Evolutionary conservation across 2,113 vertebrate species (phyloP).

Genomic region (Ginglymostoma cirratum): DNA sequence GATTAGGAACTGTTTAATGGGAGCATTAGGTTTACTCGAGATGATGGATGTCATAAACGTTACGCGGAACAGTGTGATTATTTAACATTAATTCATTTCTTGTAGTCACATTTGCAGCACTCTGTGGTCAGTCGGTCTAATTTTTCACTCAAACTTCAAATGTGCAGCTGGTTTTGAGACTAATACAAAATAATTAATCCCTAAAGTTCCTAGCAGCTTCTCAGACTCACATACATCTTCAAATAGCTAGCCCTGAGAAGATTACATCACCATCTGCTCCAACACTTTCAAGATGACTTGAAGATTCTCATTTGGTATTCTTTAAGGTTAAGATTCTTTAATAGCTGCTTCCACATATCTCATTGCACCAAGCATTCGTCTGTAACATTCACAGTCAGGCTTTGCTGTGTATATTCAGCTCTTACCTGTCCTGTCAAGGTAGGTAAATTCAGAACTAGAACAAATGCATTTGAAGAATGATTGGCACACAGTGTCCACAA

Average conservation of each 20-base stretch:
- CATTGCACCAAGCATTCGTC: neutral
- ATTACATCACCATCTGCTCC: no score
- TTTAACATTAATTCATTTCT: constrained; percentile 17
- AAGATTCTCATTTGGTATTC: neutral
- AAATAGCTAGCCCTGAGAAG: neutral
- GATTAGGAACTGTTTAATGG: neutral
- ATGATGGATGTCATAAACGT: neutral
- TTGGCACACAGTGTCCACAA: neutral
- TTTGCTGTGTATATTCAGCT: neutral
- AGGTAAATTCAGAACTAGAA: neutral
- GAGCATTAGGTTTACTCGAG: neutral
- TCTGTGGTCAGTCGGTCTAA: neutral
- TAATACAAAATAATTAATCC: neutral
- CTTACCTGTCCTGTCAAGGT: neutral
- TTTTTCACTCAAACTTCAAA: constrained; percentile 20
- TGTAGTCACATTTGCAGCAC: neutral
- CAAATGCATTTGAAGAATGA: neutral
- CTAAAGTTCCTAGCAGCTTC: neutral
- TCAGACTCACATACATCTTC: neutral
- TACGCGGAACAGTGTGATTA: neutral
- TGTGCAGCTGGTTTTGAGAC: neutral
- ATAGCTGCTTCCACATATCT: neutral
- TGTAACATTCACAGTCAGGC: neutral
- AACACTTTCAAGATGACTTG: neutral
- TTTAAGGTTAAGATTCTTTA: neutral